Evolutionary conservation across 2,113 vertebrate genomes (phyloP).

Genomic region (Antennarius striatus): DNA sequence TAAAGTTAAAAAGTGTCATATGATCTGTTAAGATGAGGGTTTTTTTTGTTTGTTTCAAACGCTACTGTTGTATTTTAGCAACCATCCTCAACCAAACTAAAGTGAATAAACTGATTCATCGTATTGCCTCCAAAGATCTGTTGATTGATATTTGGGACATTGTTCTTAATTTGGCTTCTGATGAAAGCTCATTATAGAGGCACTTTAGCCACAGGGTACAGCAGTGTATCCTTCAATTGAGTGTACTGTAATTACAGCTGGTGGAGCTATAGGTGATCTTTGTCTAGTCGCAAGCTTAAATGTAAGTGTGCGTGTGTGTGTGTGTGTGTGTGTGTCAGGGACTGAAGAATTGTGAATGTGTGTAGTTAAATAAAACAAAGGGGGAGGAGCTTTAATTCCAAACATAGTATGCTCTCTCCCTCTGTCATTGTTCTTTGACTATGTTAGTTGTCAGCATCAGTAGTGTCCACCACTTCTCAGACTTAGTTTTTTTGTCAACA

Average conservation of each 20-base stretch:
- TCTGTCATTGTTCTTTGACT: no score
- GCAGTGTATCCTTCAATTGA: constrained; percentile 45
- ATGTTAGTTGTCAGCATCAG: no score
- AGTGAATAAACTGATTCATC: constrained; percentile 37
- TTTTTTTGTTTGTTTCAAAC: background rate
- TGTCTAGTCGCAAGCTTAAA: constrained; percentile 29
- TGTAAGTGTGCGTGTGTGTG: constrained; percentile 12
- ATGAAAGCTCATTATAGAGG: constrained; percentile 54
- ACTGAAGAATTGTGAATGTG: constrained; percentile 1
- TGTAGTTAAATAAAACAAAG: background rate
- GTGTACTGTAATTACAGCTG: constrained; percentile 54
- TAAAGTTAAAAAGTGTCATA: no score
- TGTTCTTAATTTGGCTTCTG: constrained; percentile 47
- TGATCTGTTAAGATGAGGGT: no score
- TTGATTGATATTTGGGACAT: constrained; percentile 43
- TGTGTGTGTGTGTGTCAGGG: background rate
- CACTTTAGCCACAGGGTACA: constrained; percentile 43
- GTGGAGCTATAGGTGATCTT: constrained; percentile 31
- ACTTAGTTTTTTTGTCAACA: no score
- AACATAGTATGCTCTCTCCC: no score
- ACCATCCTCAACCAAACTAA: background rate
- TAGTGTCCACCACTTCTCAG: no score
- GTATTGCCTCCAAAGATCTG: constrained; percentile 6
- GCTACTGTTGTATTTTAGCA: constrained; percentile 5
- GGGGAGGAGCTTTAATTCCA: no score